Conservation (phyloP, 2,888 invertebrate species). For the Smittia aterrima region DNA sequence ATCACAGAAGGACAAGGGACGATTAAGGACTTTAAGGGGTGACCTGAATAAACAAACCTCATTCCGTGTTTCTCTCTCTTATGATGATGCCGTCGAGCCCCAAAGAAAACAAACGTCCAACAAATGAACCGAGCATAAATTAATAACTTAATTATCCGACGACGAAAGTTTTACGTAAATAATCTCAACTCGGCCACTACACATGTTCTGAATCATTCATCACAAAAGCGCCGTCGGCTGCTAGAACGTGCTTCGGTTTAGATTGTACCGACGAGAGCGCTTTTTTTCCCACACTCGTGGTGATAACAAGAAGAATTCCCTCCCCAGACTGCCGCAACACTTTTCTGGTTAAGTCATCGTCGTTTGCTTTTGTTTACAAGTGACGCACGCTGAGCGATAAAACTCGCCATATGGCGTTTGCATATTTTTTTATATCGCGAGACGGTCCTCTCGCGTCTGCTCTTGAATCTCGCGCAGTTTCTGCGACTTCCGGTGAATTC, state of each 20-base stretch:
- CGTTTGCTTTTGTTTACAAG: background rate
- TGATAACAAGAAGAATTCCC: conserved; percentile 24
- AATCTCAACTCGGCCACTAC: background rate
- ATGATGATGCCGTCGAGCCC: too few species aligned
- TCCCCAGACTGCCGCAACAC: background rate
- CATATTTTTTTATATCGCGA: background rate
- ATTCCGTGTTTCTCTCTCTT: too few species aligned
- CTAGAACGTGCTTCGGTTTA: background rate
- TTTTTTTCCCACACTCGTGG: background rate
- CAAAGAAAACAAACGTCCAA: background rate
- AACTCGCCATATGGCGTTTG: background rate
- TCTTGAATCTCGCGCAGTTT: background rate
- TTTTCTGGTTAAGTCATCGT: background rate
- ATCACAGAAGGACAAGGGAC: too few species aligned
- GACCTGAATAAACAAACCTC: background rate
- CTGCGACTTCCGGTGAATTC: conserved; percentile 7
- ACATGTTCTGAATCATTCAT: conserved; percentile 5
- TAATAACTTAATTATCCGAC: conserved; percentile 5
- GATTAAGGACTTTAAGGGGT: too few species aligned
- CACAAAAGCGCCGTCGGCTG: background rate
- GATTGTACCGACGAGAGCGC: background rate
- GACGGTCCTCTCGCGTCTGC: background rate
- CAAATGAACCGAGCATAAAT: background rate
- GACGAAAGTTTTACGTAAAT: conserved; percentile 19
- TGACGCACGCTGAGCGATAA: background rate